Percentiles rank a stretch among this genome's conserved stretches.
Evolutionary conservation across 2,888 invertebrate genomes (phyloP).

Genomic region (Ennomos erosarius): DNA sequence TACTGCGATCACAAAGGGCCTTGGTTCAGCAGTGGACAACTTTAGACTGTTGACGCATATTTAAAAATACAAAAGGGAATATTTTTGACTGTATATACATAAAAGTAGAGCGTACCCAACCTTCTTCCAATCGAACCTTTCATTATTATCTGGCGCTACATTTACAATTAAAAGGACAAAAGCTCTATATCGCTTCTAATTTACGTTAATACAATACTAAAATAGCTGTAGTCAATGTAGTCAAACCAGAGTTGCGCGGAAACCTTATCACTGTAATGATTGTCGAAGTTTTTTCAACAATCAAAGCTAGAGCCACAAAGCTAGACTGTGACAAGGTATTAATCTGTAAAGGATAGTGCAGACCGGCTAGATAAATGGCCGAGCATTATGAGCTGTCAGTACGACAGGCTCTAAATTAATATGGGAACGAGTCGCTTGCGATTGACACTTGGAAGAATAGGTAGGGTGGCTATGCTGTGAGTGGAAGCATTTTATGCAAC

Average conservation of each 20-base stretch:
- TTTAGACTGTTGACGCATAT: too few species aligned
- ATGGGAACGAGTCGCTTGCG: constrained; percentile 68
- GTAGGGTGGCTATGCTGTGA: constrained; percentile 44
- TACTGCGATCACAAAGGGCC: too few species aligned
- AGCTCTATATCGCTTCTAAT: constrained; percentile 6
- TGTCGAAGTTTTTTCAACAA: constrained; percentile 38
- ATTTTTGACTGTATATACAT: too few species aligned
- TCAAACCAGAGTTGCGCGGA: neutral
- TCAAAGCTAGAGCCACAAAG: constrained; percentile 42
- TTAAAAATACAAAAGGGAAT: too few species aligned
- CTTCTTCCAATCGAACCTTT: too few species aligned
- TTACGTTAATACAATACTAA: neutral
- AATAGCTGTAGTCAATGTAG: neutral
- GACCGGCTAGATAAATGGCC: constrained; percentile 65
- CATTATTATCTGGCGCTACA: too few species aligned
- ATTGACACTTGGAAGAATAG: constrained; percentile 65
- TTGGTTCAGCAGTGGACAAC: too few species aligned
- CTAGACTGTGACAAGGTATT: constrained; percentile 40
- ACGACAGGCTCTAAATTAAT: constrained; percentile 72
- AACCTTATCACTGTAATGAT: constrained; percentile 6
- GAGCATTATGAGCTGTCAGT: constrained; percentile 73
- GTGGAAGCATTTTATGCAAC: neutral
- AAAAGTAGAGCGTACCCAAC: too few species aligned
- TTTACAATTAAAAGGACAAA: constrained; percentile 10
- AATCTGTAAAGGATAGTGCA: constrained; percentile 42